Evolutionary conservation across 92 coral and sea anemone genomes (phyloP).

Genomic region (Phenganax subtilis): DNA sequence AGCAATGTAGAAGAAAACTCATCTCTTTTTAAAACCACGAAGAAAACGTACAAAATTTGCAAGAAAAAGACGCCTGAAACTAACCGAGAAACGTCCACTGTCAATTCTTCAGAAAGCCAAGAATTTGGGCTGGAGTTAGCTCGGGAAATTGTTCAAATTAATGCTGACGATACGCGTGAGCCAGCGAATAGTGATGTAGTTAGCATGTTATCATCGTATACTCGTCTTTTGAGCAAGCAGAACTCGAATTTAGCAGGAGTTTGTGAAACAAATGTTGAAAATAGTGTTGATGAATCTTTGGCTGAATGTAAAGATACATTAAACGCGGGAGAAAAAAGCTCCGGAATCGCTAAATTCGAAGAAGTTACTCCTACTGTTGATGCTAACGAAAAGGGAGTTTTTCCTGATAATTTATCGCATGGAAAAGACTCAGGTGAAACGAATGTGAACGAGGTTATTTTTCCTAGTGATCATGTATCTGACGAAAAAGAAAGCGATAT

Average conservation of each 20-base stretch:
- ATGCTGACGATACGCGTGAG: not conserved
- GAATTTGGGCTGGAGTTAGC: conserved; percentile 4
- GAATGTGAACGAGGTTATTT: too few relatives aligned
- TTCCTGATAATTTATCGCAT: too few relatives aligned
- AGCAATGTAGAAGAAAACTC: conserved; percentile 5
- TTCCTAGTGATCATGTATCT: too few relatives aligned
- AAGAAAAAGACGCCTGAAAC: conserved; percentile 1
- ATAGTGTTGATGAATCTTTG: not conserved
- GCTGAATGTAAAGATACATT: not conserved
- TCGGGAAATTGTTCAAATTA: conserved; percentile 22
- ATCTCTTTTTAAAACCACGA: conserved; percentile 10
- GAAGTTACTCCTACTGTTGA: not conserved
- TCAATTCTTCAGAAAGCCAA: not conserved
- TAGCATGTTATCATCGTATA: not conserved
- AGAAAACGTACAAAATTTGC: conserved; percentile 18
- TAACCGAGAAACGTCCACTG: not conserved
- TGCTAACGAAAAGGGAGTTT: not conserved
- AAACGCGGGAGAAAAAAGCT: not conserved
- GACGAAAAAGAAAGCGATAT: too few relatives aligned
- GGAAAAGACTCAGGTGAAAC: too few relatives aligned
- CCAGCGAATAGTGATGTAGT: not conserved
- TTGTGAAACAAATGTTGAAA: not conserved
- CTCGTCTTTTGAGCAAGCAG: conserved; percentile 13
- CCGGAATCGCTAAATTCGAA: not conserved
- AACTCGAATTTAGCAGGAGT: not conserved